Conservation (phyloP, 1,140 invertebrate species). For the Drosophila micromelanica region DNA sequence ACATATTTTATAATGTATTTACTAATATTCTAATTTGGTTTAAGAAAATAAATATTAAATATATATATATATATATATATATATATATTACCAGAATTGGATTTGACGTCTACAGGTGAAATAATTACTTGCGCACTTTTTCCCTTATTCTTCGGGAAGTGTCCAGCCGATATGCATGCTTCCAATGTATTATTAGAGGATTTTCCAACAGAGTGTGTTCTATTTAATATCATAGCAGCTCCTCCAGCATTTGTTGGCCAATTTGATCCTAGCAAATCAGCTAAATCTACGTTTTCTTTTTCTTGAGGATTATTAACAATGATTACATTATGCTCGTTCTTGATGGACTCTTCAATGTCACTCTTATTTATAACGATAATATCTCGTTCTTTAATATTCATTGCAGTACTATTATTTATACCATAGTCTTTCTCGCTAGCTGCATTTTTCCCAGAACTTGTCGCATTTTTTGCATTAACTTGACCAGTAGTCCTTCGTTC, state of each 20-base stretch:
- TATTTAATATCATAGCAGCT: constrained; percentile 56
- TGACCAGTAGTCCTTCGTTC: constrained; percentile 3
- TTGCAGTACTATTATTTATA: constrained; percentile 17
- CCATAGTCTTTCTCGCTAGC: constrained; percentile 3
- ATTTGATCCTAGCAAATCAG: constrained; percentile 78
- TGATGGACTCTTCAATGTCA: constrained; percentile 73
- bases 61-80: no score
- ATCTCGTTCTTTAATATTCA: constrained; percentile 58
- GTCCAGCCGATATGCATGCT: background rate
- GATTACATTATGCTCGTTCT: constrained; percentile 82
- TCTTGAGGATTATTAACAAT: constrained; percentile 58
- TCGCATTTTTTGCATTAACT: constrained; percentile 1
- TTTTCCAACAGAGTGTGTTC: constrained; percentile 20
- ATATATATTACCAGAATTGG: constrained; percentile 32
- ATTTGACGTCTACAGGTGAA: constrained; percentile 3
- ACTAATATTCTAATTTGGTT: no score
- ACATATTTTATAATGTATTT: no score
- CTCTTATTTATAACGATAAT: constrained; percentile 63
- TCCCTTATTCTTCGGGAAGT: constrained; percentile 5
- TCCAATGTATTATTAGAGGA: constrained; percentile 31
- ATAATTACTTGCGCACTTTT: background rate
- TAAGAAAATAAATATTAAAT: background rate
- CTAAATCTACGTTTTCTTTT: constrained; percentile 74
- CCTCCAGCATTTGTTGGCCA: constrained; percentile 78
- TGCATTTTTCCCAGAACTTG: constrained; percentile 10